Evolutionary conservation across 2,888 invertebrate genomes (phyloP), one percentile per base, ranked within the genome.

Genomic region (Microctonus hyperodae): DNA sequence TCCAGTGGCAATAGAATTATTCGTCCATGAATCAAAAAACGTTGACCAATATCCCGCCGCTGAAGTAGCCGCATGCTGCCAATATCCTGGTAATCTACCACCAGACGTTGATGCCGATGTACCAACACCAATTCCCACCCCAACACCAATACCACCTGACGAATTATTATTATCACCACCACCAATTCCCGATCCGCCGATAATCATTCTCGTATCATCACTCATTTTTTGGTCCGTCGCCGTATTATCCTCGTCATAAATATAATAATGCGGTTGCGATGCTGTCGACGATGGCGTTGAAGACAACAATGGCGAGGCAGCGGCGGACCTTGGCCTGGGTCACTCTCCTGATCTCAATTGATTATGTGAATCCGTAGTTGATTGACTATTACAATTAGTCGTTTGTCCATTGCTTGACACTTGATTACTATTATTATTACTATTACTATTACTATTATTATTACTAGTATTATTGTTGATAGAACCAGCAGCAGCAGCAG

Each of bases 291-390:
- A 83, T 9, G 83, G 80, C 55, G 83, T 81, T 72, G 83, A 82
- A 50, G 83, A 83, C 65, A 81, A 68, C 66, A 83, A 79, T 44
- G 83, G 79, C 63, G 44, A 44, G 7, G 83, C 82, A 1, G 80
- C 80, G 78, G 78, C 83, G 82, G 83, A 83, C 79, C 82, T 74
- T 68, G 83, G 79, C 83, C 82, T 81, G 81, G 81, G 83, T 83
- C 83, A 83, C 83, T 83, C 83, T 69, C 73, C 65, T 72, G 72
- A 66, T 11, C 76, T 74, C 25, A 75, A 60, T n/a, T 78, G 79
- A 68, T 72, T 74, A 60, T 77, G 44, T 58, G 70, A n/a, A 31
- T 48, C 57, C 23, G 64, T 56, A 71, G 69, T 25, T 33, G 73
- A 35, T 65, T 65, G 65, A 44, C 37, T 40, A 71, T 57, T 16